Conservation (phyloP, 2,888 invertebrate genomes). For the Trissonchulus sp. region DNA sequence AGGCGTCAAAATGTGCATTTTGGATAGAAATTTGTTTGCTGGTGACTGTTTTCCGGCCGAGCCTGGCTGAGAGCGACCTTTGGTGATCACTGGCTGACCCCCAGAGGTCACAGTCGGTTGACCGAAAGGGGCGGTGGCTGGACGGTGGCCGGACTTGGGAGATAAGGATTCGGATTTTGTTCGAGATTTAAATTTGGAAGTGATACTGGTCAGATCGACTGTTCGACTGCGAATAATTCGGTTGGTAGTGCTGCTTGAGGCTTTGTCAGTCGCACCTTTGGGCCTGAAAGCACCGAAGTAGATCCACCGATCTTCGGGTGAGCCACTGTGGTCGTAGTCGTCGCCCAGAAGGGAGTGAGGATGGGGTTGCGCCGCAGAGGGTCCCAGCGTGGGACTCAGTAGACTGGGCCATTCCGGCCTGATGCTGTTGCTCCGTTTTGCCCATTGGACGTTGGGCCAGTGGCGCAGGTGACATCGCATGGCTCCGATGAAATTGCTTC, state of each 20-base stretch:
- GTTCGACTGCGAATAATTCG: neutral
- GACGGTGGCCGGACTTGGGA: neutral
- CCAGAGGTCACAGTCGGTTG: neutral
- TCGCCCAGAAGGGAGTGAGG: too few species aligned
- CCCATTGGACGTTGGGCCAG: neutral
- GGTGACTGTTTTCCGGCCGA: neutral
- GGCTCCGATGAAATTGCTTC: neutral
- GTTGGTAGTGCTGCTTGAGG: neutral
- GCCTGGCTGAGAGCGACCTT: neutral
- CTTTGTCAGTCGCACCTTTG: too few species aligned
- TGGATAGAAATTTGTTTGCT: neutral
- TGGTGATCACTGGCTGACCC: neutral
- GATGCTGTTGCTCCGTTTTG: neutral
- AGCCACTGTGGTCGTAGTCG: too few species aligned
- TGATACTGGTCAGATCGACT: neutral
- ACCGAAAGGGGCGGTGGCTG: neutral
- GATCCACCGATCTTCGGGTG: neutral
- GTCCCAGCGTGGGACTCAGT: neutral
- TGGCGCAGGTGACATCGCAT: neutral
- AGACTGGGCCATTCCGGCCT: neutral
- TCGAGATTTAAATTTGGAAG: neutral
- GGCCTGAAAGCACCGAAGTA: too few species aligned
- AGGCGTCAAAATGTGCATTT: too few species aligned
- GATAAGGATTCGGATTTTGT: neutral
- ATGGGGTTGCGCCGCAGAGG: neutral